Conservation (phyloP, 2,888 invertebrate genomes). For the Incurvaria masculella region DNA sequence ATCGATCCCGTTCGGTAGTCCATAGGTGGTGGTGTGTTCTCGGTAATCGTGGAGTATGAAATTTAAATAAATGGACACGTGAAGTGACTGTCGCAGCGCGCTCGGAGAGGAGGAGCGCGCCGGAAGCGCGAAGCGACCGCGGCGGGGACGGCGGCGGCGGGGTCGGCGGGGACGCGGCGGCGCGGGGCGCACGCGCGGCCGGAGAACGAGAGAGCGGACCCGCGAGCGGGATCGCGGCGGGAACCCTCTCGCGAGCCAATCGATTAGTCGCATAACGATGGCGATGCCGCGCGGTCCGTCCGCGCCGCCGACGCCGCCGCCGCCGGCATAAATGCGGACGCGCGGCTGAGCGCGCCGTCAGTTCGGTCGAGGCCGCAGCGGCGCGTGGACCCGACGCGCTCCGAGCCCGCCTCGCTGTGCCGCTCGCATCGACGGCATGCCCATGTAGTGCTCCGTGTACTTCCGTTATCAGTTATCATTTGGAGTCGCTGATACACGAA, state of each 20-base stretch:
- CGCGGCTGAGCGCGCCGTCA: slow-evolving; percentile 52
- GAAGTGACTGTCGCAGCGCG: neutral
- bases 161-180: neutral
- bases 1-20: too few relatives aligned
- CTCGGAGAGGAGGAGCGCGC: neutral
- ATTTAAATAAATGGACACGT: neutral
- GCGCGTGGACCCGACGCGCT: slow-evolving; percentile 34
- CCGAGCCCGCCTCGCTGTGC: slow-evolving; percentile 22
- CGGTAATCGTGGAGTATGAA: neutral
- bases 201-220: slow-evolving; percentile 29
- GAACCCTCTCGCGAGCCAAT: slow-evolving; percentile 52
- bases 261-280: slow-evolving; percentile 59
- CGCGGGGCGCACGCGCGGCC: slow-evolving; percentile 37
- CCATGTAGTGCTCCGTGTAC: slow-evolving; percentile 24
- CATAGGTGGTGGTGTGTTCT: too few relatives aligned
- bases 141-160: slow-evolving; percentile 7
- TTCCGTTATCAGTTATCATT: neutral
- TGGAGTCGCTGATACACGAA: neutral
- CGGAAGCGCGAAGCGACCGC: neutral
- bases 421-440: slow-evolving; percentile 23
- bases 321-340: slow-evolving; percentile 58
- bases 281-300: neutral
- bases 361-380: slow-evolving; percentile 38
- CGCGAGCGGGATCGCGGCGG: slow-evolving; percentile 37
- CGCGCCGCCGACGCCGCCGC: slow-evolving; percentile 12